Base-by-base conservation (phyloP, 2,888 invertebrate species). In the Miltochrista miniata region DNA sequence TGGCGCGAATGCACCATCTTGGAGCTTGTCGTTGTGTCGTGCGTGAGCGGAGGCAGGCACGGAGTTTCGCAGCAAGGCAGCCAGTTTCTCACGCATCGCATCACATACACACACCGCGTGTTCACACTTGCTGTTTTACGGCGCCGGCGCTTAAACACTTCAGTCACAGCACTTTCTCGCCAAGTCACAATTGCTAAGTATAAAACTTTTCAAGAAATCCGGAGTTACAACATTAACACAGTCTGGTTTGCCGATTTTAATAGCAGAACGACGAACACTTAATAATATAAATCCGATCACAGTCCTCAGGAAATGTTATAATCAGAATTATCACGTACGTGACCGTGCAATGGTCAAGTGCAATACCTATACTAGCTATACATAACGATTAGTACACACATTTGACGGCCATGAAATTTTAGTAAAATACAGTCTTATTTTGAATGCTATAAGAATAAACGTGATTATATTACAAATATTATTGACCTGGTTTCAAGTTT, bases 31-130 rank as follows among this genome's bases (percentile, higher is more conserved):
- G 49, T 79, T 71, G 64, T 70, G 76, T 56, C 74, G 74, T 48
- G 65, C 56, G 56, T 76, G 79, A 69, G 79, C 71, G 42, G 81
- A 75, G 59, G 85, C 76, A 64, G 78, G 78, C 74, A 81, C 83
- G 15, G 87, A 74, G 75, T 76, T 81, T 50, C 85, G 86, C 70
- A 90, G 72, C 63, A 89, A 74, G 61, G 83, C 79, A 66, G 87
- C 74, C 61, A 90, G 80, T 82, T 86, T 88, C 61, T 89, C 90
- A 59, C 87, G 91, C 91, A 91, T 90, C 83, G 81, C 90, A 89
- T 88, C 85, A 85, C 86, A 82, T 83, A 78, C 82, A 77, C 64
- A 57, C 75, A 52, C 60, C 58, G 47, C 72, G 56, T 69, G 66
- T 61, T 64, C 63, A 56, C 64, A 64, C 48, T 12, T 30, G 35